Conservation (phyloP, 2,113 vertebrate species). For the Hemichromis elongatus region DNA sequence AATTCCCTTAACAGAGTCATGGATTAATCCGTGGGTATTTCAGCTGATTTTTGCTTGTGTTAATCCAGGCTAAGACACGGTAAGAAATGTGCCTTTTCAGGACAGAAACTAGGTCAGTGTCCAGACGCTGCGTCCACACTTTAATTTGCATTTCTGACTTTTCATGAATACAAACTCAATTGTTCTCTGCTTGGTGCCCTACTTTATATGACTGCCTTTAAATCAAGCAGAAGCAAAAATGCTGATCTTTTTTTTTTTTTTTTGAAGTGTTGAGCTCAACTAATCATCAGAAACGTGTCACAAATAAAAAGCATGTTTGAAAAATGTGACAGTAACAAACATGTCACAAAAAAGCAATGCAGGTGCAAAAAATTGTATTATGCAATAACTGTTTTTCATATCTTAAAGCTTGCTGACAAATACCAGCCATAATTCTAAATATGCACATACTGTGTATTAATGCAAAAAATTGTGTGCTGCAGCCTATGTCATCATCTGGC, state of each 20-base stretch:
- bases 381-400: background rate
- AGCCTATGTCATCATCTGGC: background rate
- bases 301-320: background rate
- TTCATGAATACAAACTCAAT: constrained; percentile 67
- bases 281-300: background rate
- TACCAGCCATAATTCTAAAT: background rate
- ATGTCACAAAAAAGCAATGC: background rate
- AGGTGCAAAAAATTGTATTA: background rate
- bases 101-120: constrained; percentile 72
- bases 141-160: constrained; percentile 74
- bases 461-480: background rate
- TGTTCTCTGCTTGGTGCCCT: constrained; percentile 66
- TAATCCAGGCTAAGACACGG: constrained; percentile 70
- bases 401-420: background rate
- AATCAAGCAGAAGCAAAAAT: background rate
- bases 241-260: constrained; percentile 12
- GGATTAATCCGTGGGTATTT: constrained; percentile 60
- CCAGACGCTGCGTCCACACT: constrained; percentile 56
- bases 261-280: background rate
- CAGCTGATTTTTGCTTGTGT: constrained; percentile 47
- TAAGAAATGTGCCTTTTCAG: constrained; percentile 58
- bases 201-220: constrained; percentile 56
- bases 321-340: too few relatives aligned
- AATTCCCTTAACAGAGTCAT: constrained; percentile 50
- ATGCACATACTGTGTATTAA: background rate